A percentile compares a stretch with the other conserved stretches of the same genome.
phyloP scores from a whole-genome alignment of 2,113 vertebrate species.

The Brachirus orientalis region DNA sequence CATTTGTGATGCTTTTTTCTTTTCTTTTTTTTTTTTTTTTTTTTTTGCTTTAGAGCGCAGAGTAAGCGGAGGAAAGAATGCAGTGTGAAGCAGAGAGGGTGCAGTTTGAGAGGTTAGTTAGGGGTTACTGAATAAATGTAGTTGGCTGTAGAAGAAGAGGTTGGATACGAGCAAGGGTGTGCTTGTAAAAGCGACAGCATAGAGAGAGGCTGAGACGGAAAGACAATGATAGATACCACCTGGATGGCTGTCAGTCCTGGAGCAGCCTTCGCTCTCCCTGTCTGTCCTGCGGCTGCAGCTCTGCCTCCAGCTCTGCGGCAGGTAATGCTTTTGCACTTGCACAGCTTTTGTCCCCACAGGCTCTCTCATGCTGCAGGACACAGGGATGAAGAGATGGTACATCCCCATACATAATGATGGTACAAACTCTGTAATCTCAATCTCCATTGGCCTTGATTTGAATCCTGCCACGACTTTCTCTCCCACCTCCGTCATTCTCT shows the following conservation, averaged over 20 bases:
- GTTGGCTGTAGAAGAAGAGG: neutral
- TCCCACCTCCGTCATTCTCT: constrained; percentile 16
- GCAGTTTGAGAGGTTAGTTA: constrained; percentile 31
- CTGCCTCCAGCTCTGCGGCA: constrained; percentile 13
- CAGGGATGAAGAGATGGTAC: constrained; percentile 8
- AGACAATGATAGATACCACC: too few relatives aligned
- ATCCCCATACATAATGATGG: neutral
- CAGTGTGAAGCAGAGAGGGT: constrained; percentile 13
- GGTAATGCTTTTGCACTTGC: neutral
- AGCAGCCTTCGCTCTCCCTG: constrained; percentile 52
- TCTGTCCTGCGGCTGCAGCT: constrained; percentile 33
- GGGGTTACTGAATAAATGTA: constrained; percentile 14
- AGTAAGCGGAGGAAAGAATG: neutral
- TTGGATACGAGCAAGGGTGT: constrained; percentile 8
- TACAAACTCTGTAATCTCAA: neutral
- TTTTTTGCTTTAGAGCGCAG: neutral
- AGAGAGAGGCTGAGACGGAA: too few relatives aligned
- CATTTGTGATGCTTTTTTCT: too few relatives aligned
- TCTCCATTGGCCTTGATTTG: constrained; percentile 14
- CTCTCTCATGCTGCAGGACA: neutral
- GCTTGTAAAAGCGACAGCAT: constrained; percentile 4
- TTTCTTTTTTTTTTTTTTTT: too few relatives aligned
- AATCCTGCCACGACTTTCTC: constrained; percentile 10
- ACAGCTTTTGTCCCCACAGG: constrained; percentile 2
- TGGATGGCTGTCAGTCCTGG: constrained; percentile 50